Percentiles rank a stretch among this genome's conserved stretches.
Evolutionary conservation across 2,888 invertebrate genomes (phyloP).

Genomic region (Brenthis hecate): DNA sequence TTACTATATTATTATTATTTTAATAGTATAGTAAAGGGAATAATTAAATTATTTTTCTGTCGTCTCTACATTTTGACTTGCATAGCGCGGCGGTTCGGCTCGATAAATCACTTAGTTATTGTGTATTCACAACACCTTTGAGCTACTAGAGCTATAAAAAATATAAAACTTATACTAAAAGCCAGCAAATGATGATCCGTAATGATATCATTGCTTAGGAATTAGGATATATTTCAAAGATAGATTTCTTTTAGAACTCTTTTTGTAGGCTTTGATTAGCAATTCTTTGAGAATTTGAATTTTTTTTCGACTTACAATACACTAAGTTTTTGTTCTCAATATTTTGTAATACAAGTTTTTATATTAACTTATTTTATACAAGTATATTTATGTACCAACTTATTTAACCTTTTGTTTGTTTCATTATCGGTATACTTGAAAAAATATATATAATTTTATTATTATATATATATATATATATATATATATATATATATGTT

Average conservation of each 20-base stretch:
- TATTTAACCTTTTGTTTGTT: too few relatives aligned
- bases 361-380: too few relatives aligned
- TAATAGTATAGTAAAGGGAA: neutral
- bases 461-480: too few relatives aligned
- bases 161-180: conserved; percentile 26
- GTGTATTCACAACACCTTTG: conserved; percentile 54
- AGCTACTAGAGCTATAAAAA: conserved; percentile 34
- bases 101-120: conserved; percentile 72
- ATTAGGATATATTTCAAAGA: conserved; percentile 25
- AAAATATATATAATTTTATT: too few relatives aligned
- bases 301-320: neutral
- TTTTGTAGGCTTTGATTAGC: conserved; percentile 14
- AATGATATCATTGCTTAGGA: conserved; percentile 37
- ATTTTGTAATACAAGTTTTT: neutral
- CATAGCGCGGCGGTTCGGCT: conserved; percentile 54
- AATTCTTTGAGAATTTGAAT: neutral
- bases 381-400: too few relatives aligned
- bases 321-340: neutral
- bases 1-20: too few relatives aligned
- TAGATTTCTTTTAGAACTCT: conserved; percentile 3
- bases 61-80: conserved; percentile 54
- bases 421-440: too few relatives aligned
- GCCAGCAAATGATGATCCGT: conserved; percentile 33
- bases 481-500: too few relatives aligned
- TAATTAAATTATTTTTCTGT: conserved; percentile 41